phyloP scores from a whole-genome alignment of 2,888 invertebrate species.

The Stenchaetothrips biformis region DNA sequence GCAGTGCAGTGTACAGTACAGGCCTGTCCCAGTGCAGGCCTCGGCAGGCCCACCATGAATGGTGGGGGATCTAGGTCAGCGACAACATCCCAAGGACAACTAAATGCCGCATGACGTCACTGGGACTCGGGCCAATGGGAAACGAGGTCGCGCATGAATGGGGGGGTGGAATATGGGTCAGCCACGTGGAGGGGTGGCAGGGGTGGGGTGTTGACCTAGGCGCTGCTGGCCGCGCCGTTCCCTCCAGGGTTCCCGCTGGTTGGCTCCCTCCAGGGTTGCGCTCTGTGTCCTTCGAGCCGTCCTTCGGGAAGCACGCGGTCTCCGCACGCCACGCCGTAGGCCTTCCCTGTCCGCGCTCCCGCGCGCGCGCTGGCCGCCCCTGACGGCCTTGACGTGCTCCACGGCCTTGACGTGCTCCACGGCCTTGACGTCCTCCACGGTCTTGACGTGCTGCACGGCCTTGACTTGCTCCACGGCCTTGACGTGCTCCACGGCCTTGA shows the following conservation, averaged over 20 bases:
- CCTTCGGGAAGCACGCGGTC: background rate
- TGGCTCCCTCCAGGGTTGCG: background rate
- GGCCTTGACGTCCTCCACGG: too few species aligned
- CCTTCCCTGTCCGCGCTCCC: background rate
- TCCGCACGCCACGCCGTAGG: background rate
- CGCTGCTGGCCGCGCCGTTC: background rate
- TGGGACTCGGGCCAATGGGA: background rate
- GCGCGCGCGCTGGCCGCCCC: background rate
- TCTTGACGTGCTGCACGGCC: too few species aligned
- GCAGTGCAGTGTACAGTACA: background rate
- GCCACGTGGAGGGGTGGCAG: slow-evolving; percentile 6
- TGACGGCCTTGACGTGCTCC: background rate
- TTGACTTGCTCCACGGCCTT: too few species aligned
- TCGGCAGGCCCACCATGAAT: background rate
- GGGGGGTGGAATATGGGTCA: slow-evolving; percentile 10
- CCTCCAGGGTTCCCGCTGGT: background rate
- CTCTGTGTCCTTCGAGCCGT: slow-evolving; percentile 16
- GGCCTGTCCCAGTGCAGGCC: background rate
- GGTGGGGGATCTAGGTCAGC: slow-evolving; percentile 9
- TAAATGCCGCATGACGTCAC: slow-evolving; percentile 20
- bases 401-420: too few species aligned
- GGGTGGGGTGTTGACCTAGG: slow-evolving; percentile 16
- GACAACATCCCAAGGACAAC: slow-evolving; percentile 23
- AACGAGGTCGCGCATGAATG: slow-evolving; percentile 20
- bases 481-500: too few species aligned